A percentile compares a stretch with the other conserved stretches of the same genome.
Conservation (phyloP, 1,140 invertebrate species). For the Zophobas atratus region DNA sequence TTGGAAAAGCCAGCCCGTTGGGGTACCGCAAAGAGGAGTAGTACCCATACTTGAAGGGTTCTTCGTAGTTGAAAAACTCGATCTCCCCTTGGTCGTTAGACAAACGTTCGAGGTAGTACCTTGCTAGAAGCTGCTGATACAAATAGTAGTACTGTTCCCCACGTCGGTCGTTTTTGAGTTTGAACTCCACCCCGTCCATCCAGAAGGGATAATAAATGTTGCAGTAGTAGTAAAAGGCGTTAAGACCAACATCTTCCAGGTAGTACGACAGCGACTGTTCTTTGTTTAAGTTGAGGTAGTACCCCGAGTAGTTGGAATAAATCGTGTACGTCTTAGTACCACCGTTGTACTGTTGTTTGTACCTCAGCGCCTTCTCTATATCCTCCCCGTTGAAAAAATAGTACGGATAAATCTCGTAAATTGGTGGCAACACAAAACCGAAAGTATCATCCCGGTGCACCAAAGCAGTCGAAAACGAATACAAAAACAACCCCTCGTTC, state of each 20-base stretch:
- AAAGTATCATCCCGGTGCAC: slow-evolving; percentile 74
- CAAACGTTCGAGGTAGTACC: slow-evolving; percentile 80
- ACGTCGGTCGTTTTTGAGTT: slow-evolving; percentile 70
- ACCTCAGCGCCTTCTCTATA: slow-evolving; percentile 72
- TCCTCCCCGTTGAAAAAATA: slow-evolving; percentile 74
- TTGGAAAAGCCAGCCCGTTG: slow-evolving; percentile 78
- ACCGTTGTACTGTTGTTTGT: slow-evolving; percentile 68
- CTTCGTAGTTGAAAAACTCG: slow-evolving; percentile 72
- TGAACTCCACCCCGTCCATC: slow-evolving; percentile 70
- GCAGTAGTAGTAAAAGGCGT: slow-evolving; percentile 77
- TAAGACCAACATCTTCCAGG: slow-evolving; percentile 79
- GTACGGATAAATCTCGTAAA: slow-evolving; percentile 78
- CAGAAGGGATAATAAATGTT: slow-evolving; percentile 77
- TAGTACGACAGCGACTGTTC: slow-evolving; percentile 75
- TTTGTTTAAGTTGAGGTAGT: slow-evolving; percentile 68
- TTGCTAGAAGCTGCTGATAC: slow-evolving; percentile 74
- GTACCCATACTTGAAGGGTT: slow-evolving; percentile 74
- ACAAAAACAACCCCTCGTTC: slow-evolving; percentile 77
- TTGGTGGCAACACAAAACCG: slow-evolving; percentile 74
- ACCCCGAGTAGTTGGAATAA: slow-evolving; percentile 70
- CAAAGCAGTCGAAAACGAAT: slow-evolving; percentile 74
- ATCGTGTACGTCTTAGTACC: slow-evolving; percentile 67
- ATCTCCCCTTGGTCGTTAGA: slow-evolving; percentile 77
- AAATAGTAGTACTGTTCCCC: slow-evolving; percentile 61
- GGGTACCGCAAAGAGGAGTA: slow-evolving; percentile 76